Conservation (phyloP, 1,140 invertebrate genomes). For the Adelges cooleyi region DNA sequence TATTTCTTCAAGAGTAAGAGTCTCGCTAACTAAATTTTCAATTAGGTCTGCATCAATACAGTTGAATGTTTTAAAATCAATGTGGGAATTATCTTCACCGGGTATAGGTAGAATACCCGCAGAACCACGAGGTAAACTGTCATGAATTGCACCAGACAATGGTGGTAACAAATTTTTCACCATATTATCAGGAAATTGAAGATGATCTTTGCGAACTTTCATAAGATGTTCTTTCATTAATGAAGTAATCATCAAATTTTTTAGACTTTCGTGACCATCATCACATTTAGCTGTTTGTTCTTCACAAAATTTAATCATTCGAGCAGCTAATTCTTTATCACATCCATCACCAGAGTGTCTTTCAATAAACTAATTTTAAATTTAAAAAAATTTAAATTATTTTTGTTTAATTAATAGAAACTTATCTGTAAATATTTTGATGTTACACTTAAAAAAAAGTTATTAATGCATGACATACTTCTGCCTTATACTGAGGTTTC, state of each 20-base stretch:
- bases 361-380: constrained; percentile 24
- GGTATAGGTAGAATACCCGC: neutral
- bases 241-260: constrained; percentile 20
- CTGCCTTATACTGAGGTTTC: constrained; percentile 19
- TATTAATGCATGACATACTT: no score
- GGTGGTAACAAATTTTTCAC: constrained; percentile 20
- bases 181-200: constrained; percentile 22
- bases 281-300: constrained; percentile 15
- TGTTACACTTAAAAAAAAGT: no score
- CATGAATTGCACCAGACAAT: neutral
- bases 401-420: no score
- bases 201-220: constrained; percentile 21
- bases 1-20: constrained; percentile 3
- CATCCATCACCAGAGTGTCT: constrained; percentile 16
- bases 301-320: constrained; percentile 25
- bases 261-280: constrained; percentile 1
- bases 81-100: neutral
- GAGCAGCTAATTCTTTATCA: constrained; percentile 21
- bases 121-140: constrained; percentile 3
- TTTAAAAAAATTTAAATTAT: neutral
- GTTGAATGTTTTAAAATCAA: constrained; percentile 16
- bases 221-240: constrained; percentile 12
- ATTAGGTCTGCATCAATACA: constrained; percentile 19
- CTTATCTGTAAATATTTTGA: no score
- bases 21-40: constrained; percentile 19